phyloP scores from a whole-genome alignment of 1,140 invertebrate species.

The Bombus fervidus region DNA sequence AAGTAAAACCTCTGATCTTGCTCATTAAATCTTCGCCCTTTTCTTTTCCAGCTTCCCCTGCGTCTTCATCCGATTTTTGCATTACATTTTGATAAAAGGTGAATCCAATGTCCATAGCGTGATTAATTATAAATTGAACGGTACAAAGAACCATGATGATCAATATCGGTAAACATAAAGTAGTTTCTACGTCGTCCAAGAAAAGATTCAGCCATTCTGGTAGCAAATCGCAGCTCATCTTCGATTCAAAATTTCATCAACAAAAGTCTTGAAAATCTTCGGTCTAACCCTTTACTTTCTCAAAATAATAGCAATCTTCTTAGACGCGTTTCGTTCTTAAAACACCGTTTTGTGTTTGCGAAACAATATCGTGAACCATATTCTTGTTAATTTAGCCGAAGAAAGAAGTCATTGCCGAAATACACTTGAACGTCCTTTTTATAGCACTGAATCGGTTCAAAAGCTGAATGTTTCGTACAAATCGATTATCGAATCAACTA shows the following conservation, averaged over 20 bases:
- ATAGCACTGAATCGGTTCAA: not conserved
- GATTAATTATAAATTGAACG: constrained; percentile 67
- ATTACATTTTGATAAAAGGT: constrained; percentile 56
- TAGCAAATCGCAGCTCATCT: constrained; percentile 58
- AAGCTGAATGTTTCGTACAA: constrained; percentile 20
- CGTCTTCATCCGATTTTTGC: constrained; percentile 1
- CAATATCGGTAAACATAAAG: constrained; percentile 69
- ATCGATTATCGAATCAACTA: constrained; percentile 20
- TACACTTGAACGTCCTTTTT: constrained; percentile 17
- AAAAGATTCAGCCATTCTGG: constrained; percentile 67
- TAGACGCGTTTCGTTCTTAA: not conserved
- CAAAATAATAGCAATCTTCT: too few relatives aligned
- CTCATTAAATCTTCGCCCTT: constrained; percentile 4
- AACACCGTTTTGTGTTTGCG: not conserved
- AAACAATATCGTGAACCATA: constrained; percentile 34
- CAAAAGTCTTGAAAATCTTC: not conserved
- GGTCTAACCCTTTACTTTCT: not conserved
- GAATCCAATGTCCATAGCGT: constrained; percentile 59
- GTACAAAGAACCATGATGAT: constrained; percentile 70
- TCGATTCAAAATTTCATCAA: not conserved
- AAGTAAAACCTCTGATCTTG: constrained; percentile 50
- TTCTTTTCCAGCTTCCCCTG: not conserved
- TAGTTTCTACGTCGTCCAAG: constrained; percentile 69
- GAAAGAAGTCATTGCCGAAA: constrained; percentile 29
- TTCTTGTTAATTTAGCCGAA: constrained; percentile 44